A percentile compares a stretch with the other conserved stretches of the same genome.
phyloP scores from a whole-genome alignment of 2,113 vertebrate species.

The Mormoops blainvillei region DNA sequence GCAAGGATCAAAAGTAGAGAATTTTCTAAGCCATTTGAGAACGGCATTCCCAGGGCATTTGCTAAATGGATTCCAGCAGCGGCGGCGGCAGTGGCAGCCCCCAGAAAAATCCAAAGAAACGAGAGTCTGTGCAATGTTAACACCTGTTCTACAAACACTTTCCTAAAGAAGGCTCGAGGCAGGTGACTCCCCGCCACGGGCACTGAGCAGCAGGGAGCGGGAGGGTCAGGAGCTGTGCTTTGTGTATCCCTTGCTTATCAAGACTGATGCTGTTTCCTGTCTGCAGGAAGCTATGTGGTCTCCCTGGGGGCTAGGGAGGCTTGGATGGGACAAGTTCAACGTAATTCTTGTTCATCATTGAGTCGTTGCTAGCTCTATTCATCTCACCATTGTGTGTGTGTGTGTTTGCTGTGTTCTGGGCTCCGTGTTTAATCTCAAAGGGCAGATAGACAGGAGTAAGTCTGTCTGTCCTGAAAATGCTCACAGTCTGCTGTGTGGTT shows the following conservation, averaged over 20 bases:
- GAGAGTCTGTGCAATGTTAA: not conserved
- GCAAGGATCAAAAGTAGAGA: not conserved
- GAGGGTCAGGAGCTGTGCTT: not conserved
- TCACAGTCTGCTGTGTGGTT: not conserved
- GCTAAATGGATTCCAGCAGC: not conserved
- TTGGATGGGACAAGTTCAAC: not conserved
- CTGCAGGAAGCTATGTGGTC: not conserved
- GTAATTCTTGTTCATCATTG: not conserved
- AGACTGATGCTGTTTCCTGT: not conserved
- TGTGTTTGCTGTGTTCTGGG: not conserved
- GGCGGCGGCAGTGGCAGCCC: not conserved
- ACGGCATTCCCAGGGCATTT: not conserved
- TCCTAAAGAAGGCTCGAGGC: not conserved
- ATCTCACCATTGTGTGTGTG: not conserved
- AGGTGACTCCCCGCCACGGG: not conserved
- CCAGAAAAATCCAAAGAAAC: not conserved
- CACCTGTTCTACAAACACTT: not conserved
- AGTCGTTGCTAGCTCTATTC: not conserved
- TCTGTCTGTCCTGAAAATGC: not conserved
- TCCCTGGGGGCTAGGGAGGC: not conserved
- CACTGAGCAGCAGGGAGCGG: not conserved
- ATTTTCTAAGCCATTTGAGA: not conserved
- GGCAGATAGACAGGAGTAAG: not conserved
- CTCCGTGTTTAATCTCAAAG: not conserved
- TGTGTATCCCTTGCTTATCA: not conserved